Conservation (phyloP, 2,888 invertebrate genomes). For the Apodemia zela region DNA sequence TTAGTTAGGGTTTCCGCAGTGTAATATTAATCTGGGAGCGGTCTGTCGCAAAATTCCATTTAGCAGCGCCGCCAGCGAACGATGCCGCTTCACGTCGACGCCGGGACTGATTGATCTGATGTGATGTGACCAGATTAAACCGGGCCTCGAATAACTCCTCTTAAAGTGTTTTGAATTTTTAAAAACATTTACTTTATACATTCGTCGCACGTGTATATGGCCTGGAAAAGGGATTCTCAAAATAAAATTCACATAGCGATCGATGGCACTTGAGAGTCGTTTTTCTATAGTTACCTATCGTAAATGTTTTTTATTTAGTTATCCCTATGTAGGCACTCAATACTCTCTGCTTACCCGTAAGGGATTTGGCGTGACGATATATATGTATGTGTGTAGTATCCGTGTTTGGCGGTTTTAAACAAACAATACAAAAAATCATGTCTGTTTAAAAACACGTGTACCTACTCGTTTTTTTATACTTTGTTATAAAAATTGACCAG, state of each 20-base stretch:
- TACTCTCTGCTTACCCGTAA: too few relatives aligned
- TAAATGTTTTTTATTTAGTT: too few relatives aligned
- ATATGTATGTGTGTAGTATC: too few relatives aligned
- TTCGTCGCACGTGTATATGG: not conserved
- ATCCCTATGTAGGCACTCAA: too few relatives aligned
- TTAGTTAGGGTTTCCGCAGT: conserved; percentile 48
- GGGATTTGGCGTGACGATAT: too few relatives aligned
- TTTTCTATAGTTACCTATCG: too few relatives aligned
- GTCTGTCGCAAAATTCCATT: conserved; percentile 63
- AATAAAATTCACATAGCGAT: not conserved
- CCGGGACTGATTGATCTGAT: conserved; percentile 53
- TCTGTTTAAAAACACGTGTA: too few relatives aligned
- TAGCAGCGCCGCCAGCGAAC: conserved; percentile 49
- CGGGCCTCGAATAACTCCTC: conserved; percentile 29
- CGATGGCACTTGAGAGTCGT: too few relatives aligned
- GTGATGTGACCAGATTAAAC: conserved; percentile 30
- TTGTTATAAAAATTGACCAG: too few relatives aligned
- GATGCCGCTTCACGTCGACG: conserved; percentile 45
- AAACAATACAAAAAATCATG: too few relatives aligned
- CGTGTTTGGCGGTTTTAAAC: too few relatives aligned
- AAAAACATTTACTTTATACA: not conserved
- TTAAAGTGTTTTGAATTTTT: conserved; percentile 24
- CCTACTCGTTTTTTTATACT: too few relatives aligned
- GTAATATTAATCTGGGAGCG: conserved; percentile 54
- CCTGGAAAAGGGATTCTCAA: not conserved